phyloP scores from a whole-genome alignment of 2,888 invertebrate species.

The Cancer borealis region DNA sequence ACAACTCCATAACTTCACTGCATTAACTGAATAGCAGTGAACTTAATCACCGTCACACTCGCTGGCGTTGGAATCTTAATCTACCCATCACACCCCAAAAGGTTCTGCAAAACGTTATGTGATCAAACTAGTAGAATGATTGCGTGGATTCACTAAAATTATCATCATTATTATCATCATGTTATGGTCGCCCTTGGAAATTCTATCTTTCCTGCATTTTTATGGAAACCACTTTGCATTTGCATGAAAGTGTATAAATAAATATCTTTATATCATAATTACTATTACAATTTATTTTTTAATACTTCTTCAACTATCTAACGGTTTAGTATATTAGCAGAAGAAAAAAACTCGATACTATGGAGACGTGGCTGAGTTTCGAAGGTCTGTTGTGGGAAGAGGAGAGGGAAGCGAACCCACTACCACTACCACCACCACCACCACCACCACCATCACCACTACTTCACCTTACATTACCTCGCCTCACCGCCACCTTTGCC shows the following conservation, averaged over 20 bases:
- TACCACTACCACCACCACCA: not conserved
- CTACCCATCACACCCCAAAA: too few species aligned
- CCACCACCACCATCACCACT: not conserved
- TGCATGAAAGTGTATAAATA: not conserved
- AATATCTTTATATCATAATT: not conserved
- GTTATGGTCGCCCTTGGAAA: not conserved
- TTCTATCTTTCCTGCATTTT: not conserved
- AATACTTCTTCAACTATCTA: not conserved
- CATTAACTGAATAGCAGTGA: too few species aligned
- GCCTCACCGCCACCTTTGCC: not conserved
- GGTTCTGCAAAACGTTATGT: too few species aligned
- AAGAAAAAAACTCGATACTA: not conserved
- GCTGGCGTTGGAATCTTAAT: too few species aligned
- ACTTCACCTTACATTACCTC: not conserved
- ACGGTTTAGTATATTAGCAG: not conserved
- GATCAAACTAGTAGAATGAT: too few species aligned
- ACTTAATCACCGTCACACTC: too few species aligned
- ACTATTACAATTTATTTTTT: not conserved
- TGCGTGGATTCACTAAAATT: not conserved
- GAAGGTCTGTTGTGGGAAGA: not conserved
- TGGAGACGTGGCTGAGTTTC: not conserved
- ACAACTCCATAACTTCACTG: too few species aligned
- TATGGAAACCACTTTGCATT: not conserved
- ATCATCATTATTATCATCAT: not conserved
- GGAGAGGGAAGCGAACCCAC: not conserved